Evolutionary conservation across 2,113 vertebrate genomes (phyloP).

Genomic region (Carollia perspicillata): DNA sequence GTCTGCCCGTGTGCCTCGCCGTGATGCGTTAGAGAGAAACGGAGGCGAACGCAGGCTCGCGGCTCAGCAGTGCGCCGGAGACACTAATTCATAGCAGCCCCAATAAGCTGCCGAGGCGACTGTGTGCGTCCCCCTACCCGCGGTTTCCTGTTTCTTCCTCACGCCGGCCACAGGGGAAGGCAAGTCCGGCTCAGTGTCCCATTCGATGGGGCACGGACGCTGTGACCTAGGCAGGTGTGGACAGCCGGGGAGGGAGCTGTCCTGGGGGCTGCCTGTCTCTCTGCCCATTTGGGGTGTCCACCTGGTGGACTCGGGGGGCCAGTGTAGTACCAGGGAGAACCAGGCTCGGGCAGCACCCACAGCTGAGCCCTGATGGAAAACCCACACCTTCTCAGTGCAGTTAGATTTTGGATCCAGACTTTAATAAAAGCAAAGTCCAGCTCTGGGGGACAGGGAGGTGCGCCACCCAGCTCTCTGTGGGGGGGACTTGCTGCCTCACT

Average conservation of each 20-base stretch:
- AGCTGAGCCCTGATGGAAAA: background rate
- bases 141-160: background rate
- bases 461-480: no score
- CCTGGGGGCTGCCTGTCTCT: background rate
- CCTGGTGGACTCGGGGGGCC: background rate
- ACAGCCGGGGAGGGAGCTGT: background rate
- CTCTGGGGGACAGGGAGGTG: background rate
- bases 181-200: background rate
- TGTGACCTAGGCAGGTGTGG: background rate
- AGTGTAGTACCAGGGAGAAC: accelerated
- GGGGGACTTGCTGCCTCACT: background rate
- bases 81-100: background rate
- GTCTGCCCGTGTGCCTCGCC: background rate
- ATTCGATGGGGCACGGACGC: background rate
- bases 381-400: background rate
- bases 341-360: background rate
- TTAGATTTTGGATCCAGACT: background rate
- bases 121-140: no score
- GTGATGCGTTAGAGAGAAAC: background rate
- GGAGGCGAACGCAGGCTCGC: background rate
- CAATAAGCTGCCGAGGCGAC: background rate
- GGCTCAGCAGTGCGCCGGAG: background rate
- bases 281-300: background rate
- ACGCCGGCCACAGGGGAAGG: background rate
- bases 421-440: background rate